phyloP scores from a whole-genome alignment of 1,140 invertebrate species.

The Sipha flava region DNA sequence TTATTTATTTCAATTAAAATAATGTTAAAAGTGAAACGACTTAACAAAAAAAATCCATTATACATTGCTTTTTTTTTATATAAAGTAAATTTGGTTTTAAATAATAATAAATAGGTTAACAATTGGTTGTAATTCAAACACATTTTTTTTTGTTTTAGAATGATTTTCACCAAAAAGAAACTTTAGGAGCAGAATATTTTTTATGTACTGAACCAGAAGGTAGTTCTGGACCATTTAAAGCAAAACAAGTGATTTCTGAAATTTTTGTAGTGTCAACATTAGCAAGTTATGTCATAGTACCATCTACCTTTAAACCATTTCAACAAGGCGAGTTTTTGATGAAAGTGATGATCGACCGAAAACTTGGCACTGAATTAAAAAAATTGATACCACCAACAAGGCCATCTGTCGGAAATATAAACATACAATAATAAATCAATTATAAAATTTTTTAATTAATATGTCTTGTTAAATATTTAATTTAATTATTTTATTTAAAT shows the following conservation, averaged over 20 bases:
- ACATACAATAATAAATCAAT: background rate
- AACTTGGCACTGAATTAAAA: background rate
- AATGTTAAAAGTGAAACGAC: conserved; percentile 25
- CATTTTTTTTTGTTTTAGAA: background rate
- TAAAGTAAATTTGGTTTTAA: background rate
- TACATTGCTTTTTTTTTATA: conserved; percentile 22
- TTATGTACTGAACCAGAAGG: conserved; percentile 28
- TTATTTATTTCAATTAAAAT: conserved; percentile 28
- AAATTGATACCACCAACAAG: conserved; percentile 11
- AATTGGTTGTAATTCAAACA: too few species aligned
- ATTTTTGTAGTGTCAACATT: conserved; percentile 20
- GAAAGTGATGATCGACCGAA: conserved; percentile 12
- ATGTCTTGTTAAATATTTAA: background rate
- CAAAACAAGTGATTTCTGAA: conserved; percentile 13
- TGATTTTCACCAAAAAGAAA: conserved; percentile 23
- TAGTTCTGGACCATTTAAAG: conserved; percentile 10
- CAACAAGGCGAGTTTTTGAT: conserved; percentile 24
- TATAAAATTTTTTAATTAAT: background rate
- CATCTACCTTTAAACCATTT: conserved; percentile 2
- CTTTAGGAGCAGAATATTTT: conserved; percentile 15
- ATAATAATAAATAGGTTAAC: too few species aligned
- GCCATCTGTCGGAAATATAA: conserved; percentile 21
- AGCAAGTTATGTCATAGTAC: conserved; percentile 12
- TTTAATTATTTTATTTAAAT: background rate
- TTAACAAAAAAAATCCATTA: conserved; percentile 21